Conservation (phyloP, 2,888 invertebrate genomes). For the Mesorhabditis belari region DNA sequence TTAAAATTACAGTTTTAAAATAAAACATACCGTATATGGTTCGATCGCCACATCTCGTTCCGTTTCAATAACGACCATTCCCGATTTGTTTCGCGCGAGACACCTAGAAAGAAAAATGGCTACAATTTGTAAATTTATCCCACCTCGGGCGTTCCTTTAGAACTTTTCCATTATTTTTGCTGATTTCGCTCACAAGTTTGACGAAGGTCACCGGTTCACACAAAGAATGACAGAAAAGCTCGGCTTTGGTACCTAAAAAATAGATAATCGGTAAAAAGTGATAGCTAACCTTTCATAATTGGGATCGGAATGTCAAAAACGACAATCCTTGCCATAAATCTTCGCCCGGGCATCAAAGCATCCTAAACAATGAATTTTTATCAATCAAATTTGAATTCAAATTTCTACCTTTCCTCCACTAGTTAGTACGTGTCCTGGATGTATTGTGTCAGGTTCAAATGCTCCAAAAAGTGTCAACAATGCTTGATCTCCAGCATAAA, state of each 20-base stretch:
- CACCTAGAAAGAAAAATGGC: conserved; percentile 21
- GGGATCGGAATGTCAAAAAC: conserved; percentile 77
- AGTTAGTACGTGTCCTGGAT: conserved; percentile 78
- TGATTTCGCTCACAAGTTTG: conserved; percentile 77
- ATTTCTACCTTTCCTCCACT: conserved; percentile 53
- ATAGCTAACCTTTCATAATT: conserved; percentile 53
- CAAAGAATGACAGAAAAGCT: conserved; percentile 85
- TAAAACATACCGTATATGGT: conserved; percentile 67
- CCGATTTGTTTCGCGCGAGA: conserved; percentile 35
- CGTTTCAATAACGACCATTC: conserved; percentile 45
- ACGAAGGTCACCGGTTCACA: conserved; percentile 81
- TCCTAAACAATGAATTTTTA: conserved; percentile 18
- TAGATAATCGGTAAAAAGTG: not conserved
- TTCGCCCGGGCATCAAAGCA: conserved; percentile 49
- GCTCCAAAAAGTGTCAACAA: conserved; percentile 66
- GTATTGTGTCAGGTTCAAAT: conserved; percentile 63
- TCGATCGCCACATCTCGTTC: conserved; percentile 65
- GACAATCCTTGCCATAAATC: conserved; percentile 82
- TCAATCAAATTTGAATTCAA: not conserved
- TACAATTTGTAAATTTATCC: not conserved
- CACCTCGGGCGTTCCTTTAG: conserved; percentile 79
- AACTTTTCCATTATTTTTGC: conserved; percentile 84
- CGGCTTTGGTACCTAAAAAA: conserved; percentile 57
- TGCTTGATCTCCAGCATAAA: conserved; percentile 69
- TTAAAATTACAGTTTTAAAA: too few species aligned